Conservation (phyloP, 2,113 vertebrate genomes). For the Prolemur simus region DNA sequence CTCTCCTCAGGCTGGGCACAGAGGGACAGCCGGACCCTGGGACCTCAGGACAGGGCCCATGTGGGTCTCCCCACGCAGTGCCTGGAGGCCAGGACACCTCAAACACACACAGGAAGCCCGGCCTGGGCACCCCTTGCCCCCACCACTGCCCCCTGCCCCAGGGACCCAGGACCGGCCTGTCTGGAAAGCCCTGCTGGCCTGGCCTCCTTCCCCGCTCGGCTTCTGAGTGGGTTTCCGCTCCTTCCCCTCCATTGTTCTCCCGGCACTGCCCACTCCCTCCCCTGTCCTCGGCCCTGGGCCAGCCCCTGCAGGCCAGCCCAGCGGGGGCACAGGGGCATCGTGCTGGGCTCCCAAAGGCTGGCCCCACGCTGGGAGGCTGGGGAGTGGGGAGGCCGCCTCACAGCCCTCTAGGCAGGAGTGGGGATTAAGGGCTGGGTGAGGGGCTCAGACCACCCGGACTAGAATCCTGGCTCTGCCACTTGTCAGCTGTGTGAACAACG, state of each 20-base stretch:
- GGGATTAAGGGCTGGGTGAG: background rate
- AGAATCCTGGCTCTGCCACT: background rate
- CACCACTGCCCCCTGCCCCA: background rate
- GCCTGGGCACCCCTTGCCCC: rapidly evolving
- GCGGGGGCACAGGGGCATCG: rapidly evolving
- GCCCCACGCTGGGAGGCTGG: background rate
- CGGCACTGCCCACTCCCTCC: background rate
- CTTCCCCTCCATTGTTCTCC: background rate
- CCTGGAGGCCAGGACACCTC: background rate
- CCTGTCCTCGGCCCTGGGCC: background rate
- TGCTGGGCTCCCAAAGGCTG: background rate
- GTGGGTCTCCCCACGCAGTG: background rate
- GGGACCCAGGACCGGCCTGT: background rate
- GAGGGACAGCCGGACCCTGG: background rate
- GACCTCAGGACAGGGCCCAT: background rate
- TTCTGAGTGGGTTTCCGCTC: background rate
- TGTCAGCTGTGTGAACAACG: background rate
- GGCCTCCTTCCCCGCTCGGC: background rate
- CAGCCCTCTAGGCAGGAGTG: background rate
- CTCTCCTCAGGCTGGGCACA: background rate
- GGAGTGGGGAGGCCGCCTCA: background rate
- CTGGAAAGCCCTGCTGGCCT: background rate
- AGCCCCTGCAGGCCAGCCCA: background rate
- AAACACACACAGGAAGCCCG: background rate
- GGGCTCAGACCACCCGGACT: background rate